A percentile compares a stretch with the other conserved stretches of the same genome.
phyloP scores from a whole-genome alignment of 2,797 vertebrate genomes.

The Choloepus didactylus region DNA sequence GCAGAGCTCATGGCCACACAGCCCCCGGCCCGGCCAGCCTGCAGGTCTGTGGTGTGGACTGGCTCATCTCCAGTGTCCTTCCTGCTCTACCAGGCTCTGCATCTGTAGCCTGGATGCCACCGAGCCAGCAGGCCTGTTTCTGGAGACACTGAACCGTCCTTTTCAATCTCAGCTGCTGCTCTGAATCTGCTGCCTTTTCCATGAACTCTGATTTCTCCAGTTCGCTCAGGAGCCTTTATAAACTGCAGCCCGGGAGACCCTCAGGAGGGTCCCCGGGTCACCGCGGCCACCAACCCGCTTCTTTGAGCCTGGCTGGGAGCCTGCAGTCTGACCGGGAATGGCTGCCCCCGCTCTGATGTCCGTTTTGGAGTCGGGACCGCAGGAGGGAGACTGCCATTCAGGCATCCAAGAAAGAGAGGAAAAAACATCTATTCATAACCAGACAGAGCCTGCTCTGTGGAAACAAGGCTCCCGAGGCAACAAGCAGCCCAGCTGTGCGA shows the following conservation, averaged over 20 bases:
- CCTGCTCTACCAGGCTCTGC: neutral
- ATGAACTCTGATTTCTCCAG: conserved; percentile 12
- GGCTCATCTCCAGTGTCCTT: neutral
- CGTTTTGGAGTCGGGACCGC: conserved; percentile 67
- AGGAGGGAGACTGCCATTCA: conserved; percentile 76
- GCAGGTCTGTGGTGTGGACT: neutral
- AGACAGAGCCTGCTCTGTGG: conserved; percentile 64
- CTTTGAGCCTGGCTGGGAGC: conserved; percentile 65
- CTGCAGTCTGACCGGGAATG: neutral
- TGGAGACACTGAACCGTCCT: neutral
- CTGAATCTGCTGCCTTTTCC: neutral
- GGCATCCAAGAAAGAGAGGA: conserved; percentile 70
- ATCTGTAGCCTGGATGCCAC: neutral
- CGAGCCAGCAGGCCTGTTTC: neutral
- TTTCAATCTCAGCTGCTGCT: neutral
- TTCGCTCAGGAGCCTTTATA: conserved; percentile 49
- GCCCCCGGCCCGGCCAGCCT: neutral
- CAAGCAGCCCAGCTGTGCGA: conserved; percentile 61
- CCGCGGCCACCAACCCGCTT: neutral
- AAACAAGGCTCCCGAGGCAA: neutral
- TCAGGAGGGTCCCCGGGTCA: conserved; percentile 60
- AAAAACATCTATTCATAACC: conserved; percentile 72
- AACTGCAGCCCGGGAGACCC: conserved; percentile 7
- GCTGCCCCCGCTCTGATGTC: conserved; percentile 60
- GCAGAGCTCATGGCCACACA: neutral